These are phyloP conservation scores for Agrochola litura DNA, from an alignment of 2,888 invertebrate genomes.

Conservation along the genomic window DNA sequence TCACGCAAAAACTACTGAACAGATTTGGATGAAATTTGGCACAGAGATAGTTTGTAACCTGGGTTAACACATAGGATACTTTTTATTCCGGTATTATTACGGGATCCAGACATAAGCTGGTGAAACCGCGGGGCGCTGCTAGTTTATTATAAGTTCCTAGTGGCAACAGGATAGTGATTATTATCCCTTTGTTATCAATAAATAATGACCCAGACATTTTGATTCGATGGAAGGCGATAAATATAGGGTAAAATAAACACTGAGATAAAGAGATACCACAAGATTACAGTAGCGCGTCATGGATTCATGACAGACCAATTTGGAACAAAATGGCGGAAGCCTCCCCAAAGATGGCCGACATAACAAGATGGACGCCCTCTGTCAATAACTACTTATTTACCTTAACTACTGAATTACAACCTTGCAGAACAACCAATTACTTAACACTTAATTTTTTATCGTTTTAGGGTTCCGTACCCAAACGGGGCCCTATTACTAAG, in stretches of 20 bases:
- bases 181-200: slow-evolving; percentile 14
- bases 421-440: slow-evolving; percentile 17
- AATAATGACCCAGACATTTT: slow-evolving; percentile 12
- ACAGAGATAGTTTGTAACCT: no score
- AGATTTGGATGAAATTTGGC: no score
- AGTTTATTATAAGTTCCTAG: no score
- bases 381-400: slow-evolving; percentile 57
- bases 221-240: slow-evolving; percentile 21
- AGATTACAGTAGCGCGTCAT: slow-evolving; percentile 61
- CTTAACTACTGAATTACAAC: slow-evolving; percentile 39
- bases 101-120: no score
- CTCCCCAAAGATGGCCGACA: slow-evolving; percentile 9
- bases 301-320: slow-evolving; percentile 33
- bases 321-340: slow-evolving; percentile 20
- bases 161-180: neutral
- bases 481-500: neutral
- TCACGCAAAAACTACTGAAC: no score
- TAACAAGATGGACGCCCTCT: slow-evolving; percentile 10
- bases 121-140: no score
- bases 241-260: slow-evolving; percentile 29
- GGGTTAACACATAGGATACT: no score
- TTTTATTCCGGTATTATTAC: no score
- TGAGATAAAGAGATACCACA: slow-evolving; percentile 3
- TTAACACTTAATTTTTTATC: slow-evolving; percentile 14
- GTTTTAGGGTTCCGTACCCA: neutral